A percentile compares a stretch with the other conserved stretches of the same genome.
Evolutionary conservation across 2,888 invertebrate genomes (phyloP).

Genomic region (Cryptus armator): DNA sequence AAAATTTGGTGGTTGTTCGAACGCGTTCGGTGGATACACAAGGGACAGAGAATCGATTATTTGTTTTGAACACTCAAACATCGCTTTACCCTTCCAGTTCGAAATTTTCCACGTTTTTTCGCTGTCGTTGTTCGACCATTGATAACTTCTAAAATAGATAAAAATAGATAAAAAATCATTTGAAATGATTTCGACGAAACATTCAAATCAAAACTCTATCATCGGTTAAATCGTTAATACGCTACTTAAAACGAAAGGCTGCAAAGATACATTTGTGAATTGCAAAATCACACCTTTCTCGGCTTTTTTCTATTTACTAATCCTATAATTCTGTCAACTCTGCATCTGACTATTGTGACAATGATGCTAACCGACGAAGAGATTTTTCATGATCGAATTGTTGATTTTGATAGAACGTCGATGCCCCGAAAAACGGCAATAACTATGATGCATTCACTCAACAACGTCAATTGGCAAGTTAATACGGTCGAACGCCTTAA

Average conservation of each 20-base stretch:
- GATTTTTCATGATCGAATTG: too few species aligned
- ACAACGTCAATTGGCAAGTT: slow-evolving; percentile 10
- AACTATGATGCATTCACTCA: slow-evolving; percentile 44
- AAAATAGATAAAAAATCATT: too few species aligned
- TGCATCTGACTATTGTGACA: too few species aligned
- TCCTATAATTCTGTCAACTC: too few species aligned
- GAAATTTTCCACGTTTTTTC: neutral
- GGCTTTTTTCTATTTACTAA: too few species aligned
- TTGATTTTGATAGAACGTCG: neutral
- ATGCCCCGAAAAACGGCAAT: neutral
- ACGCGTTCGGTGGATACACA: slow-evolving; percentile 19
- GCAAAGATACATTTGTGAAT: too few species aligned
- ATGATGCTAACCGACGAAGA: too few species aligned
- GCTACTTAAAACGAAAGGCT: too few species aligned
- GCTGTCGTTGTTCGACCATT: neutral
- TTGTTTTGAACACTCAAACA: slow-evolving; percentile 23
- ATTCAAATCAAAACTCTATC: too few species aligned
- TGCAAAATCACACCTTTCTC: too few species aligned
- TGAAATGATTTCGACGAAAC: too few species aligned
- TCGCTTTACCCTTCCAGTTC: neutral
- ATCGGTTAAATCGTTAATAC: too few species aligned
- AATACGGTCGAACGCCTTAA: slow-evolving; percentile 44
- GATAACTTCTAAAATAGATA: neutral
- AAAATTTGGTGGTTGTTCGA: slow-evolving; percentile 46
- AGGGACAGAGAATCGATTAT: slow-evolving; percentile 31